Conservation (phyloP, 2,888 invertebrate species). For the Drosophila gaucha region DNA sequence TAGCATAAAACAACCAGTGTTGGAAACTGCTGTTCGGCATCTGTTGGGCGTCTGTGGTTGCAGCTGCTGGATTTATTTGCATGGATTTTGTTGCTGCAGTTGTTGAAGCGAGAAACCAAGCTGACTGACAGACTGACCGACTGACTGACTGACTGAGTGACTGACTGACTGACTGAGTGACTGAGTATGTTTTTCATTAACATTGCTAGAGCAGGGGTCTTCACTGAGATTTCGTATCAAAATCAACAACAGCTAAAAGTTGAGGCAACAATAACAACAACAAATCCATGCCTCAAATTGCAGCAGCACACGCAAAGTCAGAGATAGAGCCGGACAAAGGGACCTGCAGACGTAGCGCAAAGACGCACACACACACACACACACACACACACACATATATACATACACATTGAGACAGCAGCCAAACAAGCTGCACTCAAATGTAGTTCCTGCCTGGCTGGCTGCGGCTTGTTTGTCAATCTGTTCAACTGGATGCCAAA, state of each 20-base stretch:
- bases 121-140: slow-evolving; percentile 1
- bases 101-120: slow-evolving; percentile 35
- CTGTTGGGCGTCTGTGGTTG: slow-evolving; percentile 40
- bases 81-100: slow-evolving; percentile 39
- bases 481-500: slow-evolving; percentile 73
- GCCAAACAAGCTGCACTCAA: slow-evolving; percentile 51
- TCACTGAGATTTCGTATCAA: slow-evolving; percentile 55
- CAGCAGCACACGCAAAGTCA: slow-evolving; percentile 55
- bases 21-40: slow-evolving; percentile 18
- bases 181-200: slow-evolving; percentile 54
- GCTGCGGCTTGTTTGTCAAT: slow-evolving; percentile 79
- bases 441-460: slow-evolving; percentile 75
- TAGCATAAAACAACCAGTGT: slow-evolving; percentile 3
- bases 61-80: slow-evolving; percentile 47
- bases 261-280: slow-evolving; percentile 56
- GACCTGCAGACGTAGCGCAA: slow-evolving; percentile 23
- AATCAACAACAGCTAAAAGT: slow-evolving; percentile 70
- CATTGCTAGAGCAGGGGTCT: slow-evolving; percentile 5
- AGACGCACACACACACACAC: slow-evolving; percentile 22
- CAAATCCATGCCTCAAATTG: slow-evolving; percentile 57
- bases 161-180: slow-evolving; percentile 13
- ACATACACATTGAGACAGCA: slow-evolving; percentile 10
- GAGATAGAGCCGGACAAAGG: slow-evolving; percentile 22
- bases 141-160: slow-evolving; percentile 13
- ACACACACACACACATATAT: slow-evolving; percentile 19